Evolutionary conservation across 2,113 vertebrate genomes (phyloP), one percentile per base, ranked within the genome.

Genomic region (Struthidea cinerea): DNA sequence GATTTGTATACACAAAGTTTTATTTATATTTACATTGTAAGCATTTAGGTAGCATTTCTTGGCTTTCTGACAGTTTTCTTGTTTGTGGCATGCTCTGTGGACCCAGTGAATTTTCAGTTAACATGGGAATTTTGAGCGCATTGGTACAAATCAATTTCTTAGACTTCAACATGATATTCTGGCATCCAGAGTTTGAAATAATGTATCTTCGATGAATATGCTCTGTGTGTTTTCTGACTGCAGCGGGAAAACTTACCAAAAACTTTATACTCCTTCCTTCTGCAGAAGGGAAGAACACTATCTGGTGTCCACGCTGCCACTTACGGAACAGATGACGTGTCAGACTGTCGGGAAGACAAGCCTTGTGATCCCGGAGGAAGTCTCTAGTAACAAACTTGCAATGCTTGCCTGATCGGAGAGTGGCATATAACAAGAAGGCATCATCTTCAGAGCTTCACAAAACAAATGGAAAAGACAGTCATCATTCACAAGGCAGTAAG

Each of bases 321-420:
- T 99, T 99, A 77, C 99, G 99, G 97, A 99, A 99, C 27, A 99
- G 98, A 10, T 93, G 98, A 35, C 97, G 98, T 1, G 97, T 98
- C 86, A 87, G 65, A 6, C 49, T 95, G 49, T 99, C 98, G 0
- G 98, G 69, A 39, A 99, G 96, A 94, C 98, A 99, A 75, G 99
- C 99, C 95, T 99, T 99, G 98, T 99, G 99, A 96, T 99, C 99
- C 95, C 99, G 98, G 97, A 99, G 98, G 94, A 99, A 98, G 96
- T 99, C 99, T 65, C 98, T 98, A 18, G 98, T 99, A 88, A 99
- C 98, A 90, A 99, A 99, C 60, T 84, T 98, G 96, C 99, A 99
- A 42, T 99, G 98, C 94, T 98, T 98, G 33, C 99, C 99, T 10
- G 99, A 99, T 78, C 98, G 97, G 92, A 99, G 97, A 5, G 99